Conservation (phyloP, 2,888 invertebrate species). For the Andrena fulva region DNA sequence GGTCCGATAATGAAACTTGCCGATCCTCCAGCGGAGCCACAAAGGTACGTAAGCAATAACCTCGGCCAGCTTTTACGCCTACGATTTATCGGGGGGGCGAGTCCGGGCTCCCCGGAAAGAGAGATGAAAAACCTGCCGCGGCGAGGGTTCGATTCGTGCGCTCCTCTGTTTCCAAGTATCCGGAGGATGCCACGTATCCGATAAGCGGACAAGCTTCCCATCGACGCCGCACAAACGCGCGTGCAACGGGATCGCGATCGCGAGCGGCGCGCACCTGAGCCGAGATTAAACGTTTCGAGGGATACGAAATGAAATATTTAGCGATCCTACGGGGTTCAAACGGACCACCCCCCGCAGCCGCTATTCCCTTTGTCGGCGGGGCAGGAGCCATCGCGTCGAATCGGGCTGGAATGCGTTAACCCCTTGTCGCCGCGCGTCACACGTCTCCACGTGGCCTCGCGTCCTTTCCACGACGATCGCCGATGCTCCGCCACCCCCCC, state of each 20-base stretch:
- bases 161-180: conserved; percentile 13
- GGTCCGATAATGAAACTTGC: conserved; percentile 69
- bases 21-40: conserved; percentile 54
- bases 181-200: conserved; percentile 25
- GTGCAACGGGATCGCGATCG: conserved; percentile 53
- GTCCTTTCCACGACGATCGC: conserved; percentile 32
- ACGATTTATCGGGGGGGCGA: conserved; percentile 12
- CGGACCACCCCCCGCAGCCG: conserved; percentile 41
- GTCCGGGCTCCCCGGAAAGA: background rate
- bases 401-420: conserved; percentile 69
- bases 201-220: background rate
- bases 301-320: conserved; percentile 83
- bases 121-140: background rate
- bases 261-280: conserved; percentile 81
- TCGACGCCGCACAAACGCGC: conserved; percentile 44
- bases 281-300: conserved; percentile 82
- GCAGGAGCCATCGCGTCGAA: conserved; percentile 64
- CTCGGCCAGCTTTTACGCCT: conserved; percentile 43
- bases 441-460: conserved; percentile 39
- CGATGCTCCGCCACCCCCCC: background rate
- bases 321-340: conserved; percentile 75
- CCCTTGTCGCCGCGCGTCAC: conserved; percentile 59
- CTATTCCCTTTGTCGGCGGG: conserved; percentile 73
- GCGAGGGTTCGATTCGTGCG: background rate
- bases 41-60: conserved; percentile 45